Percentiles rank a stretch among this genome's conserved stretches.
Evolutionary conservation across 2,888 invertebrate genomes (phyloP).

Genomic region (Apotomis turbidana): DNA sequence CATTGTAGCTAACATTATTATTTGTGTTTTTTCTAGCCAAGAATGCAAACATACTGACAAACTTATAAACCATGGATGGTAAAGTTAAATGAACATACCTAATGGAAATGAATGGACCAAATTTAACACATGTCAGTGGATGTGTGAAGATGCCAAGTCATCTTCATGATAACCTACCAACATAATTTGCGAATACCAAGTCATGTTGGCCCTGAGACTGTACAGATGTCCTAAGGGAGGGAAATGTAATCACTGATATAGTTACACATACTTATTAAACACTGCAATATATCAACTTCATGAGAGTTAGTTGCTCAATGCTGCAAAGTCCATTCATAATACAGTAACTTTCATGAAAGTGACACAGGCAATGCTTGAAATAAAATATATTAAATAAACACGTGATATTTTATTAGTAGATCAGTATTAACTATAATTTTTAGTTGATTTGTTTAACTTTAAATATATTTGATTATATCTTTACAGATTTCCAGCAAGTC

Average conservation of each 20-base stretch:
- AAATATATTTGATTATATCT: constrained; percentile 51
- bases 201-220: constrained; percentile 63
- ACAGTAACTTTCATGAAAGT: constrained; percentile 49
- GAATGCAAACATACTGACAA: constrained; percentile 49
- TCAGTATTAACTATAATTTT: constrained; percentile 10
- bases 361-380: constrained; percentile 48
- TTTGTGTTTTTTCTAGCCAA: constrained; percentile 63
- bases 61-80: constrained; percentile 71
- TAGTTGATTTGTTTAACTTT: constrained; percentile 7
- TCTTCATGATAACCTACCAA: constrained; percentile 51
- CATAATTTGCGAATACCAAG: constrained; percentile 66
- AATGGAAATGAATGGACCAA: constrained; percentile 46
- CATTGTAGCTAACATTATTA: constrained; percentile 26
- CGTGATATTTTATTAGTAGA: constrained; percentile 43
- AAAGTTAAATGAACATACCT: constrained; percentile 70
- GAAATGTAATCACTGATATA: constrained; percentile 82
- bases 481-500: constrained; percentile 62
- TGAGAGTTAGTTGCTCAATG: constrained; percentile 55
- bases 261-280: constrained; percentile 65
- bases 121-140: constrained; percentile 49
- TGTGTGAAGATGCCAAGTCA: constrained; percentile 56
- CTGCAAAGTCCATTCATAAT: constrained; percentile 25
- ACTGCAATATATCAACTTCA: constrained; percentile 64
- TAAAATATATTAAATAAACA: constrained; percentile 38
- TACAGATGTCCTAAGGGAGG: constrained; percentile 72